Percentiles rank a stretch among this genome's conserved stretches.
Conservation (phyloP, 2,113 vertebrate species). For the Xenus cinereus region DNA sequence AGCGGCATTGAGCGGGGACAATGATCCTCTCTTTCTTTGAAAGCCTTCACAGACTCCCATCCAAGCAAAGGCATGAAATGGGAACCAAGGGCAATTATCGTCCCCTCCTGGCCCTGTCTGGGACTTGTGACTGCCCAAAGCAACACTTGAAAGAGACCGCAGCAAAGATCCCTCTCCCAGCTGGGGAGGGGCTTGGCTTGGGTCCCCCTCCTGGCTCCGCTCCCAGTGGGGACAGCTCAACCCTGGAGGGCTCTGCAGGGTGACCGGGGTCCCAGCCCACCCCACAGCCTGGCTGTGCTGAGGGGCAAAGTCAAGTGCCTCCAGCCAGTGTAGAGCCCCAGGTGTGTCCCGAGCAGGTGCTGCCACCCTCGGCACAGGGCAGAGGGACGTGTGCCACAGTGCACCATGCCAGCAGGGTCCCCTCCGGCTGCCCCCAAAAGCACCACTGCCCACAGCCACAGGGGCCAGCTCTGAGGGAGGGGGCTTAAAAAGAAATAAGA, state of each 20-base stretch:
- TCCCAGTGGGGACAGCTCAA: rapidly evolving
- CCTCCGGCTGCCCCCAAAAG: background rate
- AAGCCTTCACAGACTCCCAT: background rate
- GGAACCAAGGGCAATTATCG: background rate
- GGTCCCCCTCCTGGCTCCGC: background rate
- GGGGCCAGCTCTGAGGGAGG: background rate
- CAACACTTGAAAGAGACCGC: background rate
- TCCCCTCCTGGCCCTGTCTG: background rate
- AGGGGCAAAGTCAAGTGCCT: background rate
- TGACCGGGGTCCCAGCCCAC: background rate
- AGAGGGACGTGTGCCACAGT: rapidly evolving
- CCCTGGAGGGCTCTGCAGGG: background rate
- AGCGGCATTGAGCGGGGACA: background rate
- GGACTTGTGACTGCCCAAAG: background rate
- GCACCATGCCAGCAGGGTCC: rapidly evolving
- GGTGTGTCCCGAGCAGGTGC: rapidly evolving
- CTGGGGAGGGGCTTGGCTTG: rapidly evolving
- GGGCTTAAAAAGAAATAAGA: background rate
- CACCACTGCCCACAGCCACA: background rate
- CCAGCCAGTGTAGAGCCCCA: background rate
- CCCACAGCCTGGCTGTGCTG: rapidly evolving
- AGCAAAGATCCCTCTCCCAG: background rate
- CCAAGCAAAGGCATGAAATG: background rate
- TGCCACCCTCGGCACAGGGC: background rate
- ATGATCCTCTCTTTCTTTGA: background rate